Evolutionary conservation across 2,888 invertebrate species (phyloP).

Genomic region (Eupeodes luniger): DNA sequence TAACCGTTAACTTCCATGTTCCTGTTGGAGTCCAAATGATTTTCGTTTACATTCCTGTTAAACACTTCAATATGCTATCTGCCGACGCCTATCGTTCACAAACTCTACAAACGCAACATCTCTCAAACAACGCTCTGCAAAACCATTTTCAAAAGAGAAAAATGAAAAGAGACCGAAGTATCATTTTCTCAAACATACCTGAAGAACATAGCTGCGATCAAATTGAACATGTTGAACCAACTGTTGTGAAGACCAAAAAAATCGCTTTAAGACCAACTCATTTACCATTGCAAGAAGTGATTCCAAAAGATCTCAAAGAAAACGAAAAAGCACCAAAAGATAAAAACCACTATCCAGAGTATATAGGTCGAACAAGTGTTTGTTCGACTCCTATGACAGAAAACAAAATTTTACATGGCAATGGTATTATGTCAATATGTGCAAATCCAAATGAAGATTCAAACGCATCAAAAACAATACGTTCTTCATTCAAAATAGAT

Average conservation of each 20-base stretch:
- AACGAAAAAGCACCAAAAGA: conserved; percentile 85
- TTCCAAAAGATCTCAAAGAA: conserved; percentile 83
- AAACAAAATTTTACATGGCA: conserved; percentile 90
- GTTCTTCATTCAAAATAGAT: conserved; percentile 81
- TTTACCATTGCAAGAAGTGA: conserved; percentile 85
- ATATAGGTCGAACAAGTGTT: conserved; percentile 89
- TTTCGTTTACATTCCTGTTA: conserved; percentile 89
- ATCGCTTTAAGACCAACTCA: conserved; percentile 85
- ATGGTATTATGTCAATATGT: conserved; percentile 90
- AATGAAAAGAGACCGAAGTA: conserved; percentile 91
- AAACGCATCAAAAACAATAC: conserved; percentile 49
- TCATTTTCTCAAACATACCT: conserved; percentile 92
- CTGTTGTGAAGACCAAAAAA: conserved; percentile 36
- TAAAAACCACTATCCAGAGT: conserved; percentile 86
- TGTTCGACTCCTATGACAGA: conserved; percentile 92
- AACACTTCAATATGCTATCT: conserved; percentile 86
- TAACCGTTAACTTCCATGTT: conserved; percentile 88
- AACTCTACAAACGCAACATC: conserved; percentile 82
- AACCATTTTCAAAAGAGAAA: conserved; percentile 83
- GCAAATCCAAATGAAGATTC: conserved; percentile 86
- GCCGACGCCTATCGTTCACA: conserved; percentile 84
- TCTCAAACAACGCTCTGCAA: conserved; percentile 79
- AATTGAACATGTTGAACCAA: conserved; percentile 19
- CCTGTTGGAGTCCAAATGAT: conserved; percentile 93
- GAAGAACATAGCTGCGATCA: conserved; percentile 86